These are phyloP conservation scores for Drosophila lini DNA, from an alignment of 1,140 invertebrate species.

Conservation along the genomic window DNA sequence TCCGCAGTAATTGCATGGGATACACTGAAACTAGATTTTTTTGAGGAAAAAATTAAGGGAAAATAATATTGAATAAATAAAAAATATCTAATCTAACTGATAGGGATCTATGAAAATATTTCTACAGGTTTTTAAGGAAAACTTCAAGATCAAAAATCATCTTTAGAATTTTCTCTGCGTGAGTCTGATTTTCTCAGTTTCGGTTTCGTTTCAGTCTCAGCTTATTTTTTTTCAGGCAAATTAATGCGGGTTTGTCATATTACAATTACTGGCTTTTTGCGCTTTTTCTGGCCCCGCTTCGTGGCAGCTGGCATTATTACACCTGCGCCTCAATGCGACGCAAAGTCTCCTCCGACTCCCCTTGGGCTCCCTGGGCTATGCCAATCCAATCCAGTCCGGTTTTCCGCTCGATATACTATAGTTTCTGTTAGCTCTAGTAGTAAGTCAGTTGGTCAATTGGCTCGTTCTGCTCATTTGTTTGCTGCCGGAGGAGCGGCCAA, in stretches of 20 bases:
- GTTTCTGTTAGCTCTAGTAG: slow-evolving; percentile 12
- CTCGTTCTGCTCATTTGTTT: slow-evolving; percentile 41
- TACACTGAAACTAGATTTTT: slow-evolving; percentile 4
- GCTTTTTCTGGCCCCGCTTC: slow-evolving; percentile 26
- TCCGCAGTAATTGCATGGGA: slow-evolving; percentile 71
- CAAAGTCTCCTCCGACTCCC: slow-evolving; percentile 15
- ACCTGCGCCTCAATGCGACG: slow-evolving; percentile 55
- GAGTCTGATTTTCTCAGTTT: slow-evolving; percentile 22
- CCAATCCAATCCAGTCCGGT: slow-evolving; percentile 36
- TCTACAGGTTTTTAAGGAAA: no score
- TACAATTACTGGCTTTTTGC: slow-evolving; percentile 68
- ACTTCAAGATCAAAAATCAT: no score
- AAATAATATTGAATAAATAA: background rate
- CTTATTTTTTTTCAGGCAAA: slow-evolving; percentile 41
- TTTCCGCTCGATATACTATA: slow-evolving; percentile 15
- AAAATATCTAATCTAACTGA: no score
- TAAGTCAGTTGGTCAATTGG: slow-evolving; percentile 38
- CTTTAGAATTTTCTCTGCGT: background rate
- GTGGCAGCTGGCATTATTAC: slow-evolving; percentile 67
- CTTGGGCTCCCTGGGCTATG: slow-evolving; percentile 13
- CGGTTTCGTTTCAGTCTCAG: slow-evolving; percentile 33
- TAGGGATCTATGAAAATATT: no score
- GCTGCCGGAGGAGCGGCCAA: slow-evolving; percentile 36
- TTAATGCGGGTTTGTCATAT: slow-evolving; percentile 76
- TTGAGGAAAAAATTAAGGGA: background rate